A percentile compares a stretch with the other conserved stretches of the same genome.
phyloP scores from a whole-genome alignment of 2,888 invertebrate species.

The Stenodera caucasica region DNA sequence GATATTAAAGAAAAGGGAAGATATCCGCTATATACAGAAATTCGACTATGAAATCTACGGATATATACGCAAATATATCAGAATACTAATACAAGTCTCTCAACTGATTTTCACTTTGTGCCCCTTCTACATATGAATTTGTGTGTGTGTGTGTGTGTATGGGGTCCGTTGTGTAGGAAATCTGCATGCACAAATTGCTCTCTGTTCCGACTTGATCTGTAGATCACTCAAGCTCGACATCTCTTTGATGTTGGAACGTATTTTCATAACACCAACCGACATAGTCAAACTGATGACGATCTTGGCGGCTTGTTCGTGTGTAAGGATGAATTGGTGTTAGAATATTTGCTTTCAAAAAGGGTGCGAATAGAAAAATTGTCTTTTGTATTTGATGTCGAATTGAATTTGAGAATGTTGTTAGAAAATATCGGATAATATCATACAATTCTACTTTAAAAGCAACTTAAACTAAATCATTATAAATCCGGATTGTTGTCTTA shows the following conservation, averaged over 20 bases:
- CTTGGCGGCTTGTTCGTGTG: conserved; percentile 31
- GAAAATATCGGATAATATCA: neutral
- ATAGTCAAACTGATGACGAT: conserved; percentile 23
- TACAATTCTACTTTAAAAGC: neutral
- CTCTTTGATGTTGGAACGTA: conserved; percentile 53
- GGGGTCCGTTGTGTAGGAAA: conserved; percentile 42
- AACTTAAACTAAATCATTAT: neutral
- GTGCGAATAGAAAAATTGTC: neutral
- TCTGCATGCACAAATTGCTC: conserved; percentile 54
- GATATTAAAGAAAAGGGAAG: conserved; percentile 30
- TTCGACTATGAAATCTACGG: conserved; percentile 27
- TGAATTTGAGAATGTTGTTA: neutral
- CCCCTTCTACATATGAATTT: too few relatives aligned
- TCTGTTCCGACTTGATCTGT: conserved; percentile 45
- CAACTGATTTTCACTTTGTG: conserved; percentile 45
- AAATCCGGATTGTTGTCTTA: neutral
- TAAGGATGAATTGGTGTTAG: conserved; percentile 34
- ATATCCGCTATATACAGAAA: conserved; percentile 36
- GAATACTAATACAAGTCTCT: conserved; percentile 38
- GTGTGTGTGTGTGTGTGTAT: neutral
- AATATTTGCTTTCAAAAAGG: conserved; percentile 20
- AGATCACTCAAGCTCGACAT: conserved; percentile 47
- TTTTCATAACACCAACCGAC: conserved; percentile 50
- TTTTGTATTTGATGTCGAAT: neutral
- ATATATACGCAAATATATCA: conserved; percentile 20